Conservation (phyloP, 2,797 vertebrate genomes). For the Mastacembelus armatus region DNA sequence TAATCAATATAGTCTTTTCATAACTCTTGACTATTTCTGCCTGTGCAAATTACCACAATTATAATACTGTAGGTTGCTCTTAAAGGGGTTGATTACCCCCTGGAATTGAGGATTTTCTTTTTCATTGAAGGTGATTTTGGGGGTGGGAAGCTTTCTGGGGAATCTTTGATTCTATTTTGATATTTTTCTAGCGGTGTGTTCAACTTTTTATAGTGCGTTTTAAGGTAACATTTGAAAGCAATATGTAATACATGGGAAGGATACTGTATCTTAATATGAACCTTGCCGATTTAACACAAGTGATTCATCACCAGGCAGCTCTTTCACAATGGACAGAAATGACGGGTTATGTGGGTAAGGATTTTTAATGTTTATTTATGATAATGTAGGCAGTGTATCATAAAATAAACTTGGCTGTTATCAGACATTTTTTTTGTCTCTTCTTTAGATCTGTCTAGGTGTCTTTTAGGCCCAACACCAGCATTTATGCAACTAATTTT, state of each 20-base stretch:
- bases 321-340: conserved; percentile 64
- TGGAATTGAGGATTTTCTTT: conserved; percentile 7
- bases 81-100: neutral
- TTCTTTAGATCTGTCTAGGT: neutral
- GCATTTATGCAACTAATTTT: too few relatives aligned
- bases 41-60: conserved; percentile 42
- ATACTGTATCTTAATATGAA: conserved; percentile 66
- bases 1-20: conserved; percentile 13
- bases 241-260: conserved; percentile 58
- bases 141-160: conserved; percentile 26
- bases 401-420: conserved; percentile 79
- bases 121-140: conserved; percentile 26
- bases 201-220: conserved; percentile 72
- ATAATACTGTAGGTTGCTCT: conserved; percentile 31
- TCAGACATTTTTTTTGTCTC: conserved; percentile 26
- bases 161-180: conserved; percentile 74
- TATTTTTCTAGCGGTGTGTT: conserved; percentile 78
- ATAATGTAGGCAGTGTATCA: conserved; percentile 78
- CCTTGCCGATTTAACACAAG: conserved; percentile 50
- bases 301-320: conserved; percentile 72
- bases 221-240: conserved; percentile 62
- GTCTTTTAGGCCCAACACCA: neutral
- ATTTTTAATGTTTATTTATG: conserved; percentile 82
- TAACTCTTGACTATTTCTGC: conserved; percentile 22
- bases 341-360: conserved; percentile 80